Percentiles rank a stretch among this genome's conserved stretches.
phyloP scores from a whole-genome alignment of 2,888 invertebrate genomes.

The Tinea pellionella region DNA sequence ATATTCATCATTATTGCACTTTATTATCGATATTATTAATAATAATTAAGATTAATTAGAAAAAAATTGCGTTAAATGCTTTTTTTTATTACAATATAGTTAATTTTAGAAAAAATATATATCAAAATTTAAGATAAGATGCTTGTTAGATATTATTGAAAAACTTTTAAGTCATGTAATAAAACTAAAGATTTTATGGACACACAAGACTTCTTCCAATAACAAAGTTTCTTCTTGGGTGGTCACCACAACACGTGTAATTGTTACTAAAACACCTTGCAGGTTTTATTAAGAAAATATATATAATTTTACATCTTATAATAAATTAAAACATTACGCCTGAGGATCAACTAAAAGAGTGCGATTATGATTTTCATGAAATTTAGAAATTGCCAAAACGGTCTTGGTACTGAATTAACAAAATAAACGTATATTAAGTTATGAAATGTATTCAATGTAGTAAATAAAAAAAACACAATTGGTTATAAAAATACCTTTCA shows the following conservation, averaged over 20 bases:
- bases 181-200: not conserved
- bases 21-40: not conserved
- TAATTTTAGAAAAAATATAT: not conserved
- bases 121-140: not conserved
- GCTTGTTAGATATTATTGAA: not conserved
- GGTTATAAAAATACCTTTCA: too few species aligned
- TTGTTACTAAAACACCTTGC: slow-evolving; percentile 1
- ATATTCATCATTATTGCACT: not conserved
- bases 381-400: too few species aligned
- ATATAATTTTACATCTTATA: not conserved
- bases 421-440: too few species aligned
- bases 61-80: not conserved
- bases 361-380: too few species aligned
- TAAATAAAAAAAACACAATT: too few species aligned
- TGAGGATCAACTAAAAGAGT: too few species aligned
- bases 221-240: not conserved
- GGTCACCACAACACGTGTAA: not conserved
- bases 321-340: too few species aligned
- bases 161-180: not conserved
- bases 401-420: too few species aligned
- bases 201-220: too few species aligned
- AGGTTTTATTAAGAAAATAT: not conserved
- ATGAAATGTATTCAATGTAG: too few species aligned
- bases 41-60: not conserved
- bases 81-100: not conserved